Conservation (phyloP, 1,140 invertebrate genomes). For the Aleiodes sp. region DNA sequence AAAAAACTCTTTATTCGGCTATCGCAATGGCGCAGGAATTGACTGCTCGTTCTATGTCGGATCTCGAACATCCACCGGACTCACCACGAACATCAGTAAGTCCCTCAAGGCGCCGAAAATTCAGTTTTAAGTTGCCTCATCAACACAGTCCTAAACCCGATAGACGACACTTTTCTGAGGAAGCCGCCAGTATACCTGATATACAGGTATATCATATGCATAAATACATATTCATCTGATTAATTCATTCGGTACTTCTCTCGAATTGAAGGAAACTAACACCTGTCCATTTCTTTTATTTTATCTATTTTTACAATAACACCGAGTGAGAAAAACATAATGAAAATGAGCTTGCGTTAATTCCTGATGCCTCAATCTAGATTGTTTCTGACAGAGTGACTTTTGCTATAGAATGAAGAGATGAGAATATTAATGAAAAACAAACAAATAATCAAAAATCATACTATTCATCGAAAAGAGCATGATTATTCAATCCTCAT, state of each 20-base stretch:
- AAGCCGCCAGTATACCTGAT: slow-evolving; percentile 89
- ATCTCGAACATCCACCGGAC: slow-evolving; percentile 73
- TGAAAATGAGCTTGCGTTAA: background rate
- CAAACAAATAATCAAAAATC: background rate
- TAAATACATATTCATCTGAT: slow-evolving; percentile 41
- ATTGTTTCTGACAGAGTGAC: background rate
- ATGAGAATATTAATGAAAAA: background rate
- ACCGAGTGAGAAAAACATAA: background rate
- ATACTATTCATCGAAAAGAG: background rate
- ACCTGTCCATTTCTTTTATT: slow-evolving; percentile 21
- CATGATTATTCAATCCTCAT: background rate
- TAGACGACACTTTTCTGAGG: slow-evolving; percentile 87
- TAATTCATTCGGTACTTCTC: slow-evolving; percentile 24
- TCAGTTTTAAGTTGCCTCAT: slow-evolving; percentile 85
- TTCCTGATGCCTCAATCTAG: slow-evolving; percentile 3
- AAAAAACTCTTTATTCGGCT: slow-evolving; percentile 91
- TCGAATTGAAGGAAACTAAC: slow-evolving; percentile 4
- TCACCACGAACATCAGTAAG: slow-evolving; percentile 77
- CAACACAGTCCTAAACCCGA: slow-evolving; percentile 73
- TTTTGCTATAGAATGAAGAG: background rate
- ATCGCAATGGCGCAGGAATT: slow-evolving; percentile 95
- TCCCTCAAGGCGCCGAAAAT: slow-evolving; percentile 85
- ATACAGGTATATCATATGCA: too few species aligned
- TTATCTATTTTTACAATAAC: background rate
- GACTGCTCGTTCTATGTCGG: slow-evolving; percentile 87